Base-by-base conservation (phyloP, 2,113 vertebrate species). In the Corydoras sp. region DNA sequence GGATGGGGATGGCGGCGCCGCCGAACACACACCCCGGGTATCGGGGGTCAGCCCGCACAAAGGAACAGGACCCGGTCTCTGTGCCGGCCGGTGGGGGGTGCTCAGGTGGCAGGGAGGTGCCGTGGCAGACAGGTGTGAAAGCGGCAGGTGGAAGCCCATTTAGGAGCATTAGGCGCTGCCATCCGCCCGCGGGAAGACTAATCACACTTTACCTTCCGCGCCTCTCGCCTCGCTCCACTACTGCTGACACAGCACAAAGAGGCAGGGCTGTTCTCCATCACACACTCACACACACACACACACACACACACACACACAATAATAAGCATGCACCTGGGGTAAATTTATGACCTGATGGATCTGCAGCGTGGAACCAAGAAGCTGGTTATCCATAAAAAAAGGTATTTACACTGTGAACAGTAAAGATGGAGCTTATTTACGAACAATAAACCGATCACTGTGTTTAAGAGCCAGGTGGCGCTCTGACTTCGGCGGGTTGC, bases 101-200 rank as follows among this genome's bases (percentile, higher is more conserved):
- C 55, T 65, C 68, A 48, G 60, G 35, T 71, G 51, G 56, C 58
- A 48, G 43, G 18, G 32, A 31, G 58, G 43, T 62, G 58, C 32
- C 29, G 51, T 76, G 67, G 76, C 49, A 70, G 72, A 86, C 89
- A 91, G 90, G 89, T 92, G 89, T 81, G 84, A 75, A 76, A 80
- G 81, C 82, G 83, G 88, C 89, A 91, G 90, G 88, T 91, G 89
- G 81, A 79, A 66, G 79, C 75, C 79, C 84, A 80, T 90, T 90
- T 90, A 89, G 84, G 73, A 80, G 78, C 84, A 89, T 90, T 90
- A 90, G 85, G 86, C 87, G 83, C 81, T 89, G 89, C 90, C 87
- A 89, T 78, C 76, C 80, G 82, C 71, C 83, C 56, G 80, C 59
- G 35, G 72, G 74, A 88, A 89, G 86, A 86, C 82, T 87, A 87